Evolutionary conservation across 2,113 vertebrate species (phyloP), one percentile per base, ranked within the genome.

Genomic region (Arvicanthis niloticus): DNA sequence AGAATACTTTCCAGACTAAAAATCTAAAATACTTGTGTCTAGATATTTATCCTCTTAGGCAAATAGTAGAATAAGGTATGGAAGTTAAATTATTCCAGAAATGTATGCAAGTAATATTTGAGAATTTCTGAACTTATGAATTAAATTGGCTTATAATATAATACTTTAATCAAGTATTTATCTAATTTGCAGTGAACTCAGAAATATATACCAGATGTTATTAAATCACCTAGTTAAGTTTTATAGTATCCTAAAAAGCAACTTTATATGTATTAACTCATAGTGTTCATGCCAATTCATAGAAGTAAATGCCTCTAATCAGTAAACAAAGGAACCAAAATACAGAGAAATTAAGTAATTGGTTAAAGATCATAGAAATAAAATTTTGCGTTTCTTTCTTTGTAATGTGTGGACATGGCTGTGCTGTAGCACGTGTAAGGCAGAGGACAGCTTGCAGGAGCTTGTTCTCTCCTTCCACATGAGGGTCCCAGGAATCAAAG

Each of bases 41-140:
- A 24, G 10, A 42, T 45, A 56, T 53, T 48, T 90, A 1, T 0
- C 80, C 15, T 90, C 9, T 85, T 48, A 1, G 19, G 58, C 29
- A 97, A 85, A 97, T 9, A 82, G 24, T 51, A 45, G 93, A 96
- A 60, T 81, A 91, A 94, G 15, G 4, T 7, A 45, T 86, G 10
- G 60, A 88, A 17, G 67, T 37, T 51, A 93, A 78, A 76, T 93
- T 85, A 86, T 91, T 80, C 73, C 40, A 84, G 89, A 93, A 94
- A 45, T 70, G 1, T 26, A 76, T 84, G 5, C 90, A 48, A 22
- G 29, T 60, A 91, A 86, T 92, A 88, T 76, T 92, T 84, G 26
- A 95, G 3, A 73, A 81, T 58, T 72, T 77, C 31, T 91, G 26
- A 68, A 72, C 67, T 72, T 81, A 73, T 51, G 26, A 62, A 22